Conservation (phyloP, 2,797 vertebrate genomes). For the Phaenicophaeus curvirostris region DNA sequence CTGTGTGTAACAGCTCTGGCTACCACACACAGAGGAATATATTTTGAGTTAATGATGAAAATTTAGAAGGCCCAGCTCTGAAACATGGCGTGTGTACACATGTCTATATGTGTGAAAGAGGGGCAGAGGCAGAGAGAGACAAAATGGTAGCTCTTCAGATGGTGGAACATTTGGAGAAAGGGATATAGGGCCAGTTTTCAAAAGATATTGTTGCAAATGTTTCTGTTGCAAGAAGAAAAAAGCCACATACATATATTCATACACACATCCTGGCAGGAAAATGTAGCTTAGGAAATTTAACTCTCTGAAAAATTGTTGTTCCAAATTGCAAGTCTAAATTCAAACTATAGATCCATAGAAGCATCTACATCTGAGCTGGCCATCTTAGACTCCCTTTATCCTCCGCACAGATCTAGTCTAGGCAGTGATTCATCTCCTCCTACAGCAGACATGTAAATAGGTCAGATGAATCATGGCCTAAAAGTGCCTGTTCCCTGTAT, state of each 20-base stretch:
- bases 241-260: background rate
- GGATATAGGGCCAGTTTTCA: conserved; percentile 1
- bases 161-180: conserved; percentile 12
- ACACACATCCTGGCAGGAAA: conserved; percentile 3
- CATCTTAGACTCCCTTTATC: conserved; percentile 46
- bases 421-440: conserved; percentile 70
- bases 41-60: conserved; percentile 13
- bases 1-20: background rate
- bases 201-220: conserved; percentile 38
- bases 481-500: conserved; percentile 55
- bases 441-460: conserved; percentile 66
- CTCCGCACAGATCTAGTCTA: conserved; percentile 36
- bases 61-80: background rate
- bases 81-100: background rate
- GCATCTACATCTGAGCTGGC: conserved; percentile 44
- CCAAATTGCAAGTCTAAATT: background rate
- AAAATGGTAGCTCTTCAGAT: conserved; percentile 37
- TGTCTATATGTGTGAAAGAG: background rate
- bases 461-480: conserved; percentile 72
- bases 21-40: background rate
- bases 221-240: conserved; percentile 9
- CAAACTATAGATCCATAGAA: background rate
- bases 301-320: conserved; percentile 27
- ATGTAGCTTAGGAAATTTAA: background rate
- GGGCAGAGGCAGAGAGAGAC: background rate